These are phyloP conservation scores for Calliscelio sp. DNA, from an alignment of 2,888 invertebrate genomes.

Conservation along the genomic window DNA sequence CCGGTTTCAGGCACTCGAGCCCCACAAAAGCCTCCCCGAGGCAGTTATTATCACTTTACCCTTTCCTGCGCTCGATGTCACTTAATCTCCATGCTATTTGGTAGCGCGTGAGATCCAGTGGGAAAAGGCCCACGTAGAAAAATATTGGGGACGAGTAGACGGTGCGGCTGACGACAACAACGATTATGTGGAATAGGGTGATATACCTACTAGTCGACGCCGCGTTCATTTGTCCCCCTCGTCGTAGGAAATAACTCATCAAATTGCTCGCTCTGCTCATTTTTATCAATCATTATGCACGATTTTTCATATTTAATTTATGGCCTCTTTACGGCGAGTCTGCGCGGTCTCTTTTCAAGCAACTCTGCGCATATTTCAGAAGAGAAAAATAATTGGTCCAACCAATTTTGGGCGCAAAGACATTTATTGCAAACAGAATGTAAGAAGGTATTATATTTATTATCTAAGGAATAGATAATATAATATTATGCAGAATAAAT, in stretches of 20 bases:
- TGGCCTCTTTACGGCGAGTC: constrained; percentile 23
- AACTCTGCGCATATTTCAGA: neutral
- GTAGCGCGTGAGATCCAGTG: constrained; percentile 69
- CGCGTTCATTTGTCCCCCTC: constrained; percentile 66
- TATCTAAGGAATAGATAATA: no score
- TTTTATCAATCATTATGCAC: constrained; percentile 66
- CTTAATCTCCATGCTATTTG: constrained; percentile 75
- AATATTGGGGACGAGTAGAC: constrained; percentile 72
- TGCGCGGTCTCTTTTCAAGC: constrained; percentile 28
- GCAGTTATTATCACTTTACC: constrained; percentile 78
- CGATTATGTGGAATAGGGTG: constrained; percentile 69
- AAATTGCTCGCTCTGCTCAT: constrained; percentile 66
- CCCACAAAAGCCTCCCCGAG: constrained; percentile 73
- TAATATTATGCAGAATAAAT: no score
- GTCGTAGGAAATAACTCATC: constrained; percentile 71
- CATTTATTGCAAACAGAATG: no score
- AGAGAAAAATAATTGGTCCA: constrained; percentile 22
- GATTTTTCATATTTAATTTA: constrained; percentile 56
- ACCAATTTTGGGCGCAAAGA: no score
- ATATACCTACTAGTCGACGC: constrained; percentile 63
- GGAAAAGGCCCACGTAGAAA: constrained; percentile 69
- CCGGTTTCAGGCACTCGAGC: constrained; percentile 55
- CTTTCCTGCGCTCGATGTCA: constrained; percentile 76
- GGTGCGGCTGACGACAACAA: constrained; percentile 71
- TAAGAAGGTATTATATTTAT: no score